phyloP scores from a whole-genome alignment of 2,797 vertebrate genomes.

The Avahi laniger region DNA sequence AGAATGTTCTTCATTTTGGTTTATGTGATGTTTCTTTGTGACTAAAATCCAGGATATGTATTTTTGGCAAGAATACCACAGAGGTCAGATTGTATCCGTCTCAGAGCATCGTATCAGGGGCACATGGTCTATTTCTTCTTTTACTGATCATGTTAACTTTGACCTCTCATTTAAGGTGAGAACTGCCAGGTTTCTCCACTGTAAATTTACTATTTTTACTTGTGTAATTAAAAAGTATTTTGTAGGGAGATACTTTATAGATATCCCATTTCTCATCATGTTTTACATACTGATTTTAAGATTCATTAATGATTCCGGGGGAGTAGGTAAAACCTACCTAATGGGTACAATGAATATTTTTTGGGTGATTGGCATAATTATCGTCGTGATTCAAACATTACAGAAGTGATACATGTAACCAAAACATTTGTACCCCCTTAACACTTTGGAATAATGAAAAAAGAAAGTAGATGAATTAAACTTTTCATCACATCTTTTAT shows the following conservation, averaged over 20 bases:
- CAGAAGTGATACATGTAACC: neutral
- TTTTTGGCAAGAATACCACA: neutral
- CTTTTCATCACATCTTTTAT: neutral
- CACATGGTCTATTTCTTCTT: accelerated
- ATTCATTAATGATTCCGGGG: neutral
- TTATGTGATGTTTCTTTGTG: neutral
- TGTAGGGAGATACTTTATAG: neutral
- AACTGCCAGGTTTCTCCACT: neutral
- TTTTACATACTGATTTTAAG: slow-evolving; percentile 14
- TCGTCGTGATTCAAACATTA: neutral
- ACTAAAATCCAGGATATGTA: neutral
- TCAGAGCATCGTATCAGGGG: neutral
- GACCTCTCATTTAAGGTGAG: neutral
- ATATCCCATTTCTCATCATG: neutral
- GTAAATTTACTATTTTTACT: neutral
- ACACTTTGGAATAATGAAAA: neutral
- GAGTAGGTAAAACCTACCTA: neutral
- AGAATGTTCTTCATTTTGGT: neutral
- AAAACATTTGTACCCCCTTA: neutral
- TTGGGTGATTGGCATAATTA: neutral
- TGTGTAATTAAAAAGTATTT: neutral
- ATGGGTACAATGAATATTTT: neutral
- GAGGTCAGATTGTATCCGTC: neutral
- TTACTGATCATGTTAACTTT: neutral
- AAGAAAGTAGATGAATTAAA: slow-evolving; percentile 21